These are phyloP conservation scores for Leptodactylus fuscus DNA, from an alignment of 2,113 vertebrate species.

Conservation along the genomic window DNA sequence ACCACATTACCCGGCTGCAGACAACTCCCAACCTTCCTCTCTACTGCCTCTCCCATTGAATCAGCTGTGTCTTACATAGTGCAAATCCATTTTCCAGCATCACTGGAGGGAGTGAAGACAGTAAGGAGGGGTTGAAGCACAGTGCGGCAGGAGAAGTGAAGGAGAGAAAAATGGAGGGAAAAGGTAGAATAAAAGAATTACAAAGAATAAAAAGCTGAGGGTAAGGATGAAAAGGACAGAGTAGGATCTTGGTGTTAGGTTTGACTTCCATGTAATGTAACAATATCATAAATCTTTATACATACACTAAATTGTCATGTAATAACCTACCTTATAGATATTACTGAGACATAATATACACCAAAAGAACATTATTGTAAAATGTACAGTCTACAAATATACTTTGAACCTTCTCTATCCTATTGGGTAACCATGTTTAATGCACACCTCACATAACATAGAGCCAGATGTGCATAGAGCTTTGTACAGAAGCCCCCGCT, in stretches of 20 bases:
- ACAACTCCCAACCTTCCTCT: constrained; percentile 48
- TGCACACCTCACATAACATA: background rate
- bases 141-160: constrained; percentile 48
- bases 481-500: background rate
- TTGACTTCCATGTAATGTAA: background rate
- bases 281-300: background rate
- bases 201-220: background rate
- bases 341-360: background rate
- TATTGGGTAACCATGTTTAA: background rate
- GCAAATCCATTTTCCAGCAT: constrained; percentile 54
- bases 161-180: constrained; percentile 51
- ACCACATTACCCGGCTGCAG: constrained; percentile 17
- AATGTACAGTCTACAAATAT: background rate
- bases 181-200: background rate
- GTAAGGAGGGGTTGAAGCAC: constrained; percentile 30
- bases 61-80: constrained; percentile 52
- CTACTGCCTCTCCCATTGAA: constrained; percentile 51
- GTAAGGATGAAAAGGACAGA: background rate
- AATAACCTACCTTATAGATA: background rate
- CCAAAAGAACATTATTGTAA: background rate
- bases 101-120: constrained; percentile 28
- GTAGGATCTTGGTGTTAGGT: background rate
- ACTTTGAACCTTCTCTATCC: background rate
- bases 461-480: background rate
- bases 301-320: background rate